Conservation (phyloP, 2,113 vertebrate species). For the Xiphorhynchus elegans region DNA sequence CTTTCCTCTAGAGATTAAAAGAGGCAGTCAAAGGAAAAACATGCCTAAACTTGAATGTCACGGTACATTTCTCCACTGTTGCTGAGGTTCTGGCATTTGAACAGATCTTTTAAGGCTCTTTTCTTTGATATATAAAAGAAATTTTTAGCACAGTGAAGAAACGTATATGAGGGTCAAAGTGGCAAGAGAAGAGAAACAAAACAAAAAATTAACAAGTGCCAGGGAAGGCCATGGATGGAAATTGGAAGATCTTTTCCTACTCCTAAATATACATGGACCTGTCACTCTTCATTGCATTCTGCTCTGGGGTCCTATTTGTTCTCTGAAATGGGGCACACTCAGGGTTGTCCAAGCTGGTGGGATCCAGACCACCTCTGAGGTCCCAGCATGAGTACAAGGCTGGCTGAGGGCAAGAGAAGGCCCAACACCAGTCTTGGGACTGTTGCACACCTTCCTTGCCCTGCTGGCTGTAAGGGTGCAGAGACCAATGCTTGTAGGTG, state of each 20-base stretch:
- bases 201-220: neutral
- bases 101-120: conserved; percentile 9
- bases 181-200: neutral
- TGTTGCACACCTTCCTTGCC: neutral
- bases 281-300: neutral
- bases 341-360: neutral
- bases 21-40: conserved; percentile 15
- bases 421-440: no score
- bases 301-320: neutral
- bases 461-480: neutral
- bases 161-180: neutral
- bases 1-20: conserved; percentile 29
- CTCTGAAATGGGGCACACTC: neutral
- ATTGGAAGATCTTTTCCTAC: neutral
- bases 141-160: neutral
- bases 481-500: neutral
- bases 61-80: neutral
- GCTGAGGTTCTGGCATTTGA: conserved; percentile 41
- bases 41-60: conserved; percentile 38
- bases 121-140: conserved; percentile 13
- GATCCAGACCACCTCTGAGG: neutral
- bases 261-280: neutral
- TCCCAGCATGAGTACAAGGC: no score
- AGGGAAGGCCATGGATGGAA: neutral
- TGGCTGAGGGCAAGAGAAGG: neutral